A percentile compares a stretch with the other conserved stretches of the same genome.
Evolutionary conservation across 37 sponge, comb jelly and placozoan genomes (phyloP).

Genomic region (Cliona cf. orientalis): DNA sequence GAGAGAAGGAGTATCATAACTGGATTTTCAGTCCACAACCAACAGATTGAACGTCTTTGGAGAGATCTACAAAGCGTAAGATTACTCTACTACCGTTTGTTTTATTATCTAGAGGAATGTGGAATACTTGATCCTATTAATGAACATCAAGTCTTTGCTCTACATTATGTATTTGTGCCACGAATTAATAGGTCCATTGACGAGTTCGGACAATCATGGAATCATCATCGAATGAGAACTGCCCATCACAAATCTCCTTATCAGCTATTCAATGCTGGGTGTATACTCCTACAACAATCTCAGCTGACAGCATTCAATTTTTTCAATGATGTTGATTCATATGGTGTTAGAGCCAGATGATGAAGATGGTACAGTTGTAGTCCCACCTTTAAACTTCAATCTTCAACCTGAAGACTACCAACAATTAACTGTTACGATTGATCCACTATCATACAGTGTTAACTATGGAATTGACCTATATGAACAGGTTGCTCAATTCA

Average conservation of each 20-base stretch:
- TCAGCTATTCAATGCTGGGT: conserved; percentile 17
- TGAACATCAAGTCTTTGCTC: conserved; percentile 24
- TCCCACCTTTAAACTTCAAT: not conserved
- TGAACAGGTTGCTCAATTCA: conserved; percentile 30
- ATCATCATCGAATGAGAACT: not conserved
- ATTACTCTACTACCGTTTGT: conserved; percentile 49
- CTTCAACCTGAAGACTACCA: not conserved
- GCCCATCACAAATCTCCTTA: conserved; percentile 24
- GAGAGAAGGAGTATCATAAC: conserved; percentile 36
- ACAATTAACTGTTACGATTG: conserved; percentile 6
- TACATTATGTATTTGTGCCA: conserved; percentile 56
- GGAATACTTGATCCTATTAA: conserved; percentile 30
- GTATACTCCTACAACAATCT: conserved; percentile 3
- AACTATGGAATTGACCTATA: conserved; percentile 54
- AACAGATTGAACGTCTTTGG: conserved; percentile 36
- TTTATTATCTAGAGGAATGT: conserved; percentile 52
- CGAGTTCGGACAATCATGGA: no score
- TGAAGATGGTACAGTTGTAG: not conserved
- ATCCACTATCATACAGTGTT: conserved; percentile 8
- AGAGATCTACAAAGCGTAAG: no score
- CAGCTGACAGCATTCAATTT: conserved; percentile 9
- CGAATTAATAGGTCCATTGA: conserved; percentile 28
- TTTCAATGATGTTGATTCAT: not conserved
- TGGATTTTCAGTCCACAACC: conserved; percentile 54
- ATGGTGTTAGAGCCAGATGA: not conserved